These are phyloP conservation scores for Ceratina japonica DNA, from an alignment of 1,140 invertebrate species.

Conservation along the genomic window DNA sequence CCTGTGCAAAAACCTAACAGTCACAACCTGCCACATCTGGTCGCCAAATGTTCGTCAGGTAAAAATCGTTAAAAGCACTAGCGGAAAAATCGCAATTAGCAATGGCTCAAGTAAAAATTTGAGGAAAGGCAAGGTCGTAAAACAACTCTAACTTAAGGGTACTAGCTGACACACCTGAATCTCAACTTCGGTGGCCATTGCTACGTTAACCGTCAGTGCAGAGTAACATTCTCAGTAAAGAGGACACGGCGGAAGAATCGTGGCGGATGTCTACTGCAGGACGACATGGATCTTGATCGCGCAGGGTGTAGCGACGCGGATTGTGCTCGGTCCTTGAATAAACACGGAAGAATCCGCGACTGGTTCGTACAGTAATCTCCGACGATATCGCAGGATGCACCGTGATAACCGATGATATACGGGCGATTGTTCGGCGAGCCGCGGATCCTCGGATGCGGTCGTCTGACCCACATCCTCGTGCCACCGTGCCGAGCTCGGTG, in stretches of 20 bases:
- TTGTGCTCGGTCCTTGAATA: constrained; percentile 14
- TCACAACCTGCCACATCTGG: too few species aligned
- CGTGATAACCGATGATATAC: constrained; percentile 43
- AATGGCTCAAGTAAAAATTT: too few species aligned
- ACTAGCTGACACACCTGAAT: too few species aligned
- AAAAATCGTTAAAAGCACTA: too few species aligned
- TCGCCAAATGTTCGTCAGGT: too few species aligned
- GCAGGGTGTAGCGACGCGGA: constrained; percentile 18
- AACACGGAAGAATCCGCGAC: constrained; percentile 26
- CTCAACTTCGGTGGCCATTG: too few species aligned
- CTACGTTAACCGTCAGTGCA: too few species aligned
- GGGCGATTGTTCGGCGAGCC: constrained; percentile 28
- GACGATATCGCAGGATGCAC: constrained; percentile 18
- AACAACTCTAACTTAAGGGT: too few species aligned
- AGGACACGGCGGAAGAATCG: neutral
- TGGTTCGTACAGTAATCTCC: constrained; percentile 29
- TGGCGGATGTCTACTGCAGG: neutral
- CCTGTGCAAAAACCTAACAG: too few species aligned
- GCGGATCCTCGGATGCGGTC: neutral
- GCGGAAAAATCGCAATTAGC: too few species aligned
- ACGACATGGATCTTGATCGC: constrained; percentile 37
- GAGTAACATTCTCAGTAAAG: neutral
- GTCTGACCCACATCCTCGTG: constrained; percentile 22
- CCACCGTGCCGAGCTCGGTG: neutral
- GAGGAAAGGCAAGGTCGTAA: too few species aligned